Conservation (phyloP, 2,113 vertebrate species). For the Aramus guarauna region DNA sequence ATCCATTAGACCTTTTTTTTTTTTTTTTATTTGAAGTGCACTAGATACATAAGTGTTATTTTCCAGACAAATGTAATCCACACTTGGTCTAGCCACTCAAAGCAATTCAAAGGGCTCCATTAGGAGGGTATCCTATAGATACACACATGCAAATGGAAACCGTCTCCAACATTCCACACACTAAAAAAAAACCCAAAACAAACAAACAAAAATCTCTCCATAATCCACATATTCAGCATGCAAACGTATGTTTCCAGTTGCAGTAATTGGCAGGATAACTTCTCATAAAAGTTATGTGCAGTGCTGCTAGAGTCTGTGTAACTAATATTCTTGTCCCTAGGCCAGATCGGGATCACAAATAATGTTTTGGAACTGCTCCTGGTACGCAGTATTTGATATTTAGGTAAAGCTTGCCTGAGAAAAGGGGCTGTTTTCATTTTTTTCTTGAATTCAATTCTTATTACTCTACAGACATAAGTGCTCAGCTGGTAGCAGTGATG, state of each 20-base stretch:
- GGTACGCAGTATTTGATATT: conserved; percentile 40
- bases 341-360: conserved; percentile 61
- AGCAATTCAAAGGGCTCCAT: background rate
- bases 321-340: conserved; percentile 60
- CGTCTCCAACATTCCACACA: background rate
- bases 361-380: conserved; percentile 55
- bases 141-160: background rate
- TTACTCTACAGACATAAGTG: conserved; percentile 39
- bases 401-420: conserved; percentile 40
- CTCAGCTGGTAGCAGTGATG: conserved; percentile 20
- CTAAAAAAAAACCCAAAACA: background rate
- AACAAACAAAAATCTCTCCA: background rate
- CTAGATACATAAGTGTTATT: background rate
- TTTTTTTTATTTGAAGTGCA: background rate
- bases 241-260: conserved; percentile 43
- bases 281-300: conserved; percentile 44
- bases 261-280: conserved; percentile 54
- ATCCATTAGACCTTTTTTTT: background rate
- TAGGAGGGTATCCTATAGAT: background rate
- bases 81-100: background rate
- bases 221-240: background rate
- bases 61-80: background rate
- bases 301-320: conserved; percentile 30
- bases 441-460: conserved; percentile 34
- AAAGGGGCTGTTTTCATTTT: conserved; percentile 51